phyloP scores from a whole-genome alignment of 2,797 vertebrate genomes.

The Limnodromus scolopaceus region DNA sequence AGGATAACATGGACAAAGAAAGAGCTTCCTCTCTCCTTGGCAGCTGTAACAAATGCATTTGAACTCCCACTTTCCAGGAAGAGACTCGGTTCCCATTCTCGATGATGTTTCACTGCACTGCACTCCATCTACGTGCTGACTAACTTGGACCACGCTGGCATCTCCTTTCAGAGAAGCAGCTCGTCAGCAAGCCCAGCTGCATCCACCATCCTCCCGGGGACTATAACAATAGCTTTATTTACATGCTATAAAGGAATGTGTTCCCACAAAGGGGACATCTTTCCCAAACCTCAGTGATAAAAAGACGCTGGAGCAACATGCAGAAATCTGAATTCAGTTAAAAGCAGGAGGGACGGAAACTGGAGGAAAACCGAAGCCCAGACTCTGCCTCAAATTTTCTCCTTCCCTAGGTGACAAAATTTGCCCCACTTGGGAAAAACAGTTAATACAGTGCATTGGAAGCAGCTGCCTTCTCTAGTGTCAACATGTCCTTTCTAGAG shows the following conservation, averaged over 20 bases:
- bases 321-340: conserved; percentile 14
- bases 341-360: neutral
- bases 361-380: conserved; percentile 14
- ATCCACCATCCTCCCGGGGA: neutral
- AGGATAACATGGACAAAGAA: neutral
- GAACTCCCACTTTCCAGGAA: neutral
- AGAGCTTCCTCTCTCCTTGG: neutral
- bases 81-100: neutral
- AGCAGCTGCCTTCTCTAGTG: conserved; percentile 81
- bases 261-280: neutral
- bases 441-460: conserved; percentile 86
- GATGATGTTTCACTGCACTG: neutral
- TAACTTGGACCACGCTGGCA: neutral
- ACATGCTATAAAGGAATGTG: neutral
- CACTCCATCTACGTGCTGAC: neutral
- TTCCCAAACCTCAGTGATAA: neutral
- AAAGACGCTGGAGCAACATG: neutral
- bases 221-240: conserved; percentile 25
- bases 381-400: conserved; percentile 75
- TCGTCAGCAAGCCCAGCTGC: neutral
- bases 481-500: conserved; percentile 90
- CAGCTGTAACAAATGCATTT: neutral
- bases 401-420: conserved; percentile 83
- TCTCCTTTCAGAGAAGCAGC: conserved; percentile 13
- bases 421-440: conserved; percentile 82